Conservation (phyloP, 2,797 vertebrate species). For the Gambusia yucatana region DNA sequence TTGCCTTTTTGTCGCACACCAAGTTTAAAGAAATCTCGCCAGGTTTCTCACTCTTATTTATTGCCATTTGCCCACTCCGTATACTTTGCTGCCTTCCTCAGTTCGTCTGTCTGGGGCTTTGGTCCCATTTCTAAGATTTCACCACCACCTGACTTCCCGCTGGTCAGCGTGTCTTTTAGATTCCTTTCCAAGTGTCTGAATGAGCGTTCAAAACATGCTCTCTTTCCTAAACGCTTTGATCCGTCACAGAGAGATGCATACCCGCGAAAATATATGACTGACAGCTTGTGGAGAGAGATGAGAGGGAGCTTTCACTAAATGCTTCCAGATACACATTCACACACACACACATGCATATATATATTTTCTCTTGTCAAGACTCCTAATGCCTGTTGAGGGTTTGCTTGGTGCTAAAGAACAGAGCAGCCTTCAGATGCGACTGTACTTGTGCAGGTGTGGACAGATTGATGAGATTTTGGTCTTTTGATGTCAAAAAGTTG, state of each 20-base stretch:
- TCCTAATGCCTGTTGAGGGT: constrained; percentile 12
- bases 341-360: background rate
- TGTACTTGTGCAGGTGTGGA: background rate
- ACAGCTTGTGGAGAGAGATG: constrained; percentile 49
- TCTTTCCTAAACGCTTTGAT: constrained; percentile 40
- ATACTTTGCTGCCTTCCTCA: constrained; percentile 4
- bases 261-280: constrained; percentile 46
- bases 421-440: background rate
- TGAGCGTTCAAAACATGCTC: constrained; percentile 29
- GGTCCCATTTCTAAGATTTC: constrained; percentile 12
- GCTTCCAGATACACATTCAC: constrained; percentile 51
- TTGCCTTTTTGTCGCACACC: background rate
- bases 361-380: constrained; percentile 9
- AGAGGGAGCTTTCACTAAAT: constrained; percentile 45
- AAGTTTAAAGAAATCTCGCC: background rate
- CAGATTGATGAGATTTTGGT: background rate
- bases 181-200: constrained; percentile 30
- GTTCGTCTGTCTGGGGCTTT: background rate
- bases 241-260: constrained; percentile 31
- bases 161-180: constrained; percentile 1
- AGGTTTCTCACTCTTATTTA: constrained; percentile 15
- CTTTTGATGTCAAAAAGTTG: constrained; percentile 30
- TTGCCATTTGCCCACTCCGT: background rate
- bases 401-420: background rate
- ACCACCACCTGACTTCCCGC: background rate